Evolutionary conservation across 2,888 invertebrate genomes (phyloP).

Genomic region (Cylindroiulus punctatus): DNA sequence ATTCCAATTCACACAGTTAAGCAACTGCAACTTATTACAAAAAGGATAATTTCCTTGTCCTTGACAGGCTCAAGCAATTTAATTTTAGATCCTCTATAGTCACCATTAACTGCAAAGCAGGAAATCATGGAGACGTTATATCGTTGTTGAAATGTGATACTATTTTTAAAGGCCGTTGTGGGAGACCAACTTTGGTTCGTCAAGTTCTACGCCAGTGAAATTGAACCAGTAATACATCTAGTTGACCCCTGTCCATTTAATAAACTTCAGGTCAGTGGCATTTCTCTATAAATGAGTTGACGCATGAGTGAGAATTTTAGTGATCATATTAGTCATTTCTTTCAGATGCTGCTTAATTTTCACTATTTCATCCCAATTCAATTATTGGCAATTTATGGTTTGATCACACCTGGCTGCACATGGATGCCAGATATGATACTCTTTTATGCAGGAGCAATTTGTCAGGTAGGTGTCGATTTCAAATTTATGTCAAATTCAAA

Average conservation of each 20-base stretch:
- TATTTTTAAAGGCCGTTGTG: conserved; percentile 48
- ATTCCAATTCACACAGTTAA: too few species aligned
- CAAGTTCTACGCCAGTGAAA: conserved; percentile 17
- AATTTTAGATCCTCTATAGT: too few species aligned
- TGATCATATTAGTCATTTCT: background rate
- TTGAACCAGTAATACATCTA: conserved; percentile 34
- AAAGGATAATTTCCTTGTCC: too few species aligned
- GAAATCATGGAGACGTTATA: background rate
- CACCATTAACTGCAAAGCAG: too few species aligned
- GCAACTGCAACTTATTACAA: too few species aligned
- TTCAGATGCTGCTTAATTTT: conserved; percentile 49
- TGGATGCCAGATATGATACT: conserved; percentile 49
- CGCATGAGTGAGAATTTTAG: background rate
- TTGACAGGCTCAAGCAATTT: too few species aligned
- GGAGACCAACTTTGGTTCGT: conserved; percentile 44
- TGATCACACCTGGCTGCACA: conserved; percentile 37
- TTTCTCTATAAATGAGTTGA: background rate
- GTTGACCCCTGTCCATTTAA: conserved; percentile 51
- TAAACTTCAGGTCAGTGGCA: conserved; percentile 43
- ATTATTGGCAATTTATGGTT: conserved; percentile 22
- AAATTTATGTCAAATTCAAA: too few species aligned
- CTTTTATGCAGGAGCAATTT: conserved; percentile 47
- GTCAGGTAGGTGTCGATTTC: background rate
- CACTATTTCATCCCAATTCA: conserved; percentile 50
- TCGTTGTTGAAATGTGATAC: background rate